Base-by-base conservation (phyloP, 2,888 invertebrate genomes). In the Drosophila aldrichi region DNA sequence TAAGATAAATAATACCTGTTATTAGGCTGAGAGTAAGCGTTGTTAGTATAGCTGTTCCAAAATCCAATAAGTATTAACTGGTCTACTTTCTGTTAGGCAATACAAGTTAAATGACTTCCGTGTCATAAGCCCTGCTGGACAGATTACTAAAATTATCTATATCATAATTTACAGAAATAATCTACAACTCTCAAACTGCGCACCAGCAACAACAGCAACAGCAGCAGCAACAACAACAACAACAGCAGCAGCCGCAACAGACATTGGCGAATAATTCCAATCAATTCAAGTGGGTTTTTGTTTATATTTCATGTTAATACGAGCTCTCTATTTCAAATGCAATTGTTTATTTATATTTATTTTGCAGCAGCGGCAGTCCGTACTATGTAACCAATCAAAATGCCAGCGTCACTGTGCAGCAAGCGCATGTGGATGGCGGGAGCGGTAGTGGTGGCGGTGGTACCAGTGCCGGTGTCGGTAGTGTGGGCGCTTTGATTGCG, bases 361-460 rank as follows among this genome's bases (percentile, higher is more conserved):
- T 29, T 48, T 16, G 25, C 60, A 90, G 89, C 75, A 90, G 89
- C 73, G 91, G 91, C 79, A 92, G 89, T 79, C 89, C 92, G 67
- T 92, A 92, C 82, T 91, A 91, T 77, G 86, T 91, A 79, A 82
- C 91, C 71, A 91, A 90, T 90, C 91, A 91, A 86, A 91, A 82
- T 86, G 78, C 88, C 58, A 79, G 71, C 20, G 81, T 80, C 60
- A 77, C 82, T 54, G 83, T 64, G 66, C 81, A 66, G 66, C 89
- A 74, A 54, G 69, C 77, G 60, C 87, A 81, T 60, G 73, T 74
- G 32, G 88, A 90, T 54, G 65, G 76, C 3, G 38, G 52, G n/a
- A 36, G 36, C 36, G 36, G 34, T 3, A 36, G 51, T 3, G 51
- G 36, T 6, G 52, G 84, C 7, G 82, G 90, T 49, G 83, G 90